Base-by-base conservation (phyloP, 2,797 vertebrate genomes). In the Aphelocoma californica region DNA sequence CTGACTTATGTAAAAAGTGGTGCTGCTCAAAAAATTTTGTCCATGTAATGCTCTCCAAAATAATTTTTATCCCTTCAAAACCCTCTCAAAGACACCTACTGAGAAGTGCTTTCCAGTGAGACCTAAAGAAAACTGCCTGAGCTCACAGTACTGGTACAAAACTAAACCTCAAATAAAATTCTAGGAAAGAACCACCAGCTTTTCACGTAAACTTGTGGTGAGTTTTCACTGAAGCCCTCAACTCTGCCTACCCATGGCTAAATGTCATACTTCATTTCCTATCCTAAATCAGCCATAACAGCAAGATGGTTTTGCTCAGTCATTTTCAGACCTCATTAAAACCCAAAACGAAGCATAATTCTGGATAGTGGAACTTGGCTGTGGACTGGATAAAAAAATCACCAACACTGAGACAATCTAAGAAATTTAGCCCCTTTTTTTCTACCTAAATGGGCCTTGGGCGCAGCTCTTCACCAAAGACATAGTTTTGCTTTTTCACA, bases 151-250 rank as follows among this genome's bases (percentile, higher is more conserved):
- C 8, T 61, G 12, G 28, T 36, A 79, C 24, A 85, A 60, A 81
- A 80, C 45, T 38, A 87, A 92, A 85, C 29, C 6, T 71, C 34
- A 77, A 66, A 20, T 60, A 5, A 78, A 83, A 34, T 91, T 94
- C 91, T 85, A 94, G 58, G 90, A 91, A 95, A 94, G 61, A 53
- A 57, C 47, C 38, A 64, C 15, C 71, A 81, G 72, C 45, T 93
- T 90, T 80, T 80, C 84, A 91, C 0, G 3, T 70, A 92, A 93
- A 89, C 23, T 40, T 34, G 56, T 45, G 51, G 50, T 2, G 12
- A 90, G 28, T 71, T 96, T 87, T 86, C 40, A 90, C 62, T 78
- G 78, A 91, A 92, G 65, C 24, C 62, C 26, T 80, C 48, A 85
- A 50, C 15, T 12, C 51, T 53, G 45, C 40, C 23, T 31, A 67